These are phyloP conservation scores for Spheniscus humboldti DNA, from an alignment of 2,797 vertebrate genomes.

Conservation along the genomic window DNA sequence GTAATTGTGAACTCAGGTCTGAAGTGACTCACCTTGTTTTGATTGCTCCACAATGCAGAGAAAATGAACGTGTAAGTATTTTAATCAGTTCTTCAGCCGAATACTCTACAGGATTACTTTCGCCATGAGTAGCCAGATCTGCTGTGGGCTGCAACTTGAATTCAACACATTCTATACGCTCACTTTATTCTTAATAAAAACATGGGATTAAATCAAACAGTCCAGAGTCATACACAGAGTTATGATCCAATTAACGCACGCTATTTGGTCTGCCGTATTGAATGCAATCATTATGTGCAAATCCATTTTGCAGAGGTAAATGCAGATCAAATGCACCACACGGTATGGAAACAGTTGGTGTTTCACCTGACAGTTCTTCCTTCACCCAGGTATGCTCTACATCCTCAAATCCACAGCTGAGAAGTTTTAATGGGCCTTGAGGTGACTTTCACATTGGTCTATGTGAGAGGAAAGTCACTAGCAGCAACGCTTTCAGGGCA, in stretches of 20 bases:
- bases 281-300: neutral
- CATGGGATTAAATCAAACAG: neutral
- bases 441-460: neutral
- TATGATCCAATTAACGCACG: neutral
- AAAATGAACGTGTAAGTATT: neutral
- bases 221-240: neutral
- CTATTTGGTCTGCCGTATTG: neutral
- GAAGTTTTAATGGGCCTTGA: neutral
- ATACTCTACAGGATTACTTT: neutral
- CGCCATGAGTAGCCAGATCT: neutral
- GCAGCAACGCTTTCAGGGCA: neutral
- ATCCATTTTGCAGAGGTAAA: neutral
- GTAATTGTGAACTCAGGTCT: neutral
- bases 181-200: neutral
- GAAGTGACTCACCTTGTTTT: conserved; percentile 4
- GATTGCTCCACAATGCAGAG: neutral
- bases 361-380: neutral
- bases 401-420: neutral
- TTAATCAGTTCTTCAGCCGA: neutral
- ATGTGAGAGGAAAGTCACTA: neutral
- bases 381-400: neutral
- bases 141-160: neutral
- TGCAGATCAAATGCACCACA: neutral
- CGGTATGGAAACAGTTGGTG: fast-evolving
- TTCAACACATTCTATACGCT: neutral